These are phyloP conservation scores for Chloropsis cyanopogon DNA, from an alignment of 2,113 vertebrate genomes.

Conservation along the genomic window DNA sequence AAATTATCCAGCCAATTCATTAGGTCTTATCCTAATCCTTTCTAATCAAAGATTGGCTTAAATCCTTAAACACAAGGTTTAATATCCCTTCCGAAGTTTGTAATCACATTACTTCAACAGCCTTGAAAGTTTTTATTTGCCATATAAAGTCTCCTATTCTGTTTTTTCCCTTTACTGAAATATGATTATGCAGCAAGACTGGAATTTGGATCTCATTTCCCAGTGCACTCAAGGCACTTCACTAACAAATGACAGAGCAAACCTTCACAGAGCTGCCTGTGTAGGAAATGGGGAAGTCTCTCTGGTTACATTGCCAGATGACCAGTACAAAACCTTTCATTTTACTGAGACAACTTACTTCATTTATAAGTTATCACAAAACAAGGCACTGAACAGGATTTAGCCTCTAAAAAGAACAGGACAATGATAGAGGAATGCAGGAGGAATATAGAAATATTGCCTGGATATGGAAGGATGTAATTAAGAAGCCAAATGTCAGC, in stretches of 20 bases:
- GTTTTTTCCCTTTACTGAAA: not conserved
- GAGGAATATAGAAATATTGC: not conserved
- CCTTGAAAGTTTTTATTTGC: not conserved
- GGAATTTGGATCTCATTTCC: not conserved
- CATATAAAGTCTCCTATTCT: not conserved
- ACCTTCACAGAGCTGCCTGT: not conserved
- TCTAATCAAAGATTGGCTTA: not conserved
- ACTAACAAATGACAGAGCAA: not conserved
- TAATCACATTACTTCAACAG: not conserved
- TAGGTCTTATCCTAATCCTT: not conserved
- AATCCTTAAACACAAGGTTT: not conserved
- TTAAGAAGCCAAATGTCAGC: not conserved
- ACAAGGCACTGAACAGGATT: not conserved
- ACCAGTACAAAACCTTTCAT: not conserved
- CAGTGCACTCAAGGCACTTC: not conserved
- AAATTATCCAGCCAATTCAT: not conserved
- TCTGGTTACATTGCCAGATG: not conserved
- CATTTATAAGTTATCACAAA: not conserved
- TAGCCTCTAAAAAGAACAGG: not conserved
- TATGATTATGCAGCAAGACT: not conserved
- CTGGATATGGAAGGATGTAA: not conserved
- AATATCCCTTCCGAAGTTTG: not conserved
- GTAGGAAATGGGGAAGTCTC: not conserved
- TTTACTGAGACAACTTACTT: not conserved
- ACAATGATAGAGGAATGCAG: not conserved